Conservation (phyloP, 2,113 vertebrate genomes). For the Phalacrocorax pelagicus region DNA sequence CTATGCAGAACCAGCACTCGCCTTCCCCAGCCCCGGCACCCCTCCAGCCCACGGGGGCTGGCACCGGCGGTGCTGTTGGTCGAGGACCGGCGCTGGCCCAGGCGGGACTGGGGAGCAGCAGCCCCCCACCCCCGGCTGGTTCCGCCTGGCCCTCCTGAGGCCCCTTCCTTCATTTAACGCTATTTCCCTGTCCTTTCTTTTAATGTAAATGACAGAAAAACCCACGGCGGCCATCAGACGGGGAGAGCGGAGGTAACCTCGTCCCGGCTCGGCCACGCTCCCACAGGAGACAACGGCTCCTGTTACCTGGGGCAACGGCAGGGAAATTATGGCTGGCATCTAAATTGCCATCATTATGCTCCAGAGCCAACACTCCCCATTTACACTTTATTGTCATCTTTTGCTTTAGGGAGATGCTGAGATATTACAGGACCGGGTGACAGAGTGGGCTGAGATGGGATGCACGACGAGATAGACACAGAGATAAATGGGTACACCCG, state of each 20-base stretch:
- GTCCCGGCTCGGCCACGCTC: slow-evolving; percentile 13
- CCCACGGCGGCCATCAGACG: not conserved
- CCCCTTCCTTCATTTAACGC: not conserved
- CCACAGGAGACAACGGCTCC: slow-evolving; percentile 36
- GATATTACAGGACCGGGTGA: slow-evolving; percentile 45
- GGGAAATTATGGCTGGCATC: slow-evolving; percentile 56
- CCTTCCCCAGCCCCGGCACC: not conserved
- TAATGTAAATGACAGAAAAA: not conserved
- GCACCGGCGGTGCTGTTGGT: rapidly evolving
- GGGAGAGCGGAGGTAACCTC: not conserved
- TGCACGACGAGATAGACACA: not conserved
- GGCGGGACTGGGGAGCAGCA: not conserved
- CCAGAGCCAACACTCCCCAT: slow-evolving; percentile 62
- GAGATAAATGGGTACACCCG: slow-evolving; percentile 43
- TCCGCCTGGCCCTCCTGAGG: not conserved
- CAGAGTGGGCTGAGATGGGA: slow-evolving; percentile 23
- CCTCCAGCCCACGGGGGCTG: not conserved
- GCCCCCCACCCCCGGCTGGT: no score
- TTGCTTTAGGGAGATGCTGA: slow-evolving; percentile 53
- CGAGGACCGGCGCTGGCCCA: not conserved
- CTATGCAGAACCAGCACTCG: not conserved
- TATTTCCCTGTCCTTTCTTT: not conserved
- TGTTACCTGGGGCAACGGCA: slow-evolving; percentile 57
- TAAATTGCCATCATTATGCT: slow-evolving; percentile 63
- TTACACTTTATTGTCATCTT: slow-evolving; percentile 57